Evolutionary conservation across 2,797 vertebrate species (phyloP).

Genomic region (Enoplosus armatus): DNA sequence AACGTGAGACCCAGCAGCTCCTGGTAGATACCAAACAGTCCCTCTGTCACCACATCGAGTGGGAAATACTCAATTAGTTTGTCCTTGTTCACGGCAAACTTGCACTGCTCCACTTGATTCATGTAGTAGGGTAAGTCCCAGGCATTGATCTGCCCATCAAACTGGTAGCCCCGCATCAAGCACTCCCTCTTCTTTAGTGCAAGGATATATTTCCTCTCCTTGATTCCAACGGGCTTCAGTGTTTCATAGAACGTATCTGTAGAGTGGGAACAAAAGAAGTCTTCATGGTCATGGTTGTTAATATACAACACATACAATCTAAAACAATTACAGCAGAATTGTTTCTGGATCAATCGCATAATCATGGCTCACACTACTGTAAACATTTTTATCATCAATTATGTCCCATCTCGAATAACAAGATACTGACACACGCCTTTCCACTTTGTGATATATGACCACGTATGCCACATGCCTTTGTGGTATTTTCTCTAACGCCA

Average conservation of each 20-base stretch:
- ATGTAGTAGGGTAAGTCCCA: slow-evolving; percentile 97
- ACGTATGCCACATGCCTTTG: background rate
- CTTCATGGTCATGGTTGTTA: background rate
- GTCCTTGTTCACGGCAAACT: slow-evolving; percentile 94
- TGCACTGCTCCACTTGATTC: slow-evolving; percentile 93
- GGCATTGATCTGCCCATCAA: slow-evolving; percentile 92
- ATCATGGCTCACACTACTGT: no score
- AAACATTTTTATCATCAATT: background rate
- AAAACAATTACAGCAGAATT: background rate
- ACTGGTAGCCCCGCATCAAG: slow-evolving; percentile 85
- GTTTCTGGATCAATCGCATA: no score
- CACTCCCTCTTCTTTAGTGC: slow-evolving; percentile 92
- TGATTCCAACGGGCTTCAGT: slow-evolving; percentile 88
- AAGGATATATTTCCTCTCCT: slow-evolving; percentile 91
- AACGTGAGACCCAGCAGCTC: slow-evolving; percentile 93
- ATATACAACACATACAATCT: no score
- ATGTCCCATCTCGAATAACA: background rate
- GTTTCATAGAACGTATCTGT: slow-evolving; percentile 91
- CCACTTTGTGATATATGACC: background rate
- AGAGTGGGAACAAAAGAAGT: slow-evolving; percentile 14
- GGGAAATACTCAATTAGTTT: slow-evolving; percentile 95
- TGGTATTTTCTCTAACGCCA: slow-evolving; percentile 5
- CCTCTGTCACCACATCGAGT: slow-evolving; percentile 91
- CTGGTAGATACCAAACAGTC: slow-evolving; percentile 93
- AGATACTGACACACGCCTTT: background rate